phyloP scores from a whole-genome alignment of 2,888 invertebrate genomes.

The Latheticus oryzae region DNA sequence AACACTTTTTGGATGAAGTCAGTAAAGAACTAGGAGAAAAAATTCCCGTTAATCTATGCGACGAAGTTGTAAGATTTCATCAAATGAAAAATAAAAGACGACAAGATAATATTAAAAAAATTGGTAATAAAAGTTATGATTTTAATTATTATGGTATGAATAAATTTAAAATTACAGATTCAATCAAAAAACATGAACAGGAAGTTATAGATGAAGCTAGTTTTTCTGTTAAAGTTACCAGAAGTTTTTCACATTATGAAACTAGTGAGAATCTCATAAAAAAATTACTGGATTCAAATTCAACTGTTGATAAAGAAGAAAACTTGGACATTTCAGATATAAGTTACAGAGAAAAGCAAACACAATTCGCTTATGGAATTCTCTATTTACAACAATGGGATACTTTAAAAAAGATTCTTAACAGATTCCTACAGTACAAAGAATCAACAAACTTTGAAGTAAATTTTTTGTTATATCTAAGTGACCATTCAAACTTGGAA shows the following conservation, averaged over 20 bases:
- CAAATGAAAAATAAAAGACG: constrained; percentile 2
- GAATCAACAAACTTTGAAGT: constrained; percentile 6
- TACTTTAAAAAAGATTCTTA: constrained; percentile 3
- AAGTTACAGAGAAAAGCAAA: constrained; percentile 21
- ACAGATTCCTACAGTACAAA: constrained; percentile 8
- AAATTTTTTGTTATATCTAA: constrained; percentile 28
- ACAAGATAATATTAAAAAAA: constrained; percentile 2
- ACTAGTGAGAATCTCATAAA: constrained; percentile 17
- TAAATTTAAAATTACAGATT: constrained; percentile 16
- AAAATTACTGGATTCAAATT: background rate
- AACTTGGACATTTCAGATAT: background rate
- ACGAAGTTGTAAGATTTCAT: constrained; percentile 4
- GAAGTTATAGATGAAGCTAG: constrained; percentile 10
- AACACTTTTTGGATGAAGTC: constrained; percentile 1
- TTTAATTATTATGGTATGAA: background rate
- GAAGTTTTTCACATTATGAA: constrained; percentile 13
- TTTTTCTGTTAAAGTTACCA: background rate
- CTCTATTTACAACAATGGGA: constrained; percentile 3
- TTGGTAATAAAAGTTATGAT: constrained; percentile 17
- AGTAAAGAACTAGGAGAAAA: background rate
- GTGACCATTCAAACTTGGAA: background rate
- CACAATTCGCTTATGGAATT: constrained; percentile 25
- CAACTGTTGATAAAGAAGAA: background rate
- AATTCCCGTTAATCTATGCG: constrained; percentile 7
- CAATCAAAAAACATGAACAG: constrained; percentile 25